phyloP scores from a whole-genome alignment of 2,113 vertebrate species.

The Lepisosteus osseus region DNA sequence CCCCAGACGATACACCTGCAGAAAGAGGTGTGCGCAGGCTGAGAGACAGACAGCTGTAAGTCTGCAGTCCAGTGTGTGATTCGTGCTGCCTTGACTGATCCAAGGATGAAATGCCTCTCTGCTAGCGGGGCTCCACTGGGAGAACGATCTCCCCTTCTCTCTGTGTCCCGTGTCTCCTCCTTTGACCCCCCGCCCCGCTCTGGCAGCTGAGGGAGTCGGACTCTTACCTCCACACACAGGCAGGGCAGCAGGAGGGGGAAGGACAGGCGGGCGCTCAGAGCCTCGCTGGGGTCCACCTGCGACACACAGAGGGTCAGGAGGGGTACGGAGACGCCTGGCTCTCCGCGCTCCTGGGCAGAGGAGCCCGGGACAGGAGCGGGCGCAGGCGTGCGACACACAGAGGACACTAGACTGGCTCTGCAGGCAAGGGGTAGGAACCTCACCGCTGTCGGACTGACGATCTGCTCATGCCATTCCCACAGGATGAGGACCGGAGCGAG shows the following conservation, averaged over 20 bases:
- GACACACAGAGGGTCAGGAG: conserved; percentile 3
- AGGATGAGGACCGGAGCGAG: not conserved
- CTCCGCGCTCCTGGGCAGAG: not conserved
- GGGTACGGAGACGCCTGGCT: not conserved
- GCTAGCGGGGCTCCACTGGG: too few species aligned
- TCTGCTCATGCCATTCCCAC: too few species aligned
- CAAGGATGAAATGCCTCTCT: too few species aligned
- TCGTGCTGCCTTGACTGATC: too few species aligned
- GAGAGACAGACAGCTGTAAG: not conserved
- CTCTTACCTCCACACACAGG: conserved; percentile 60
- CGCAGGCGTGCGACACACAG: too few species aligned
- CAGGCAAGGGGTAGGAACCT: too few species aligned
- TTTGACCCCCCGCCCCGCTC: not conserved
- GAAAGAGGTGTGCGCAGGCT: not conserved
- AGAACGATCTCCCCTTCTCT: too few species aligned
- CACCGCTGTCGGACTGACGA: too few species aligned
- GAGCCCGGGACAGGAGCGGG: not conserved
- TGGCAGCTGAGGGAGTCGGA: too few species aligned
- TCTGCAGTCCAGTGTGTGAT: too few species aligned
- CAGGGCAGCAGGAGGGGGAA: conserved; percentile 60
- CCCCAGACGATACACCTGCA: conserved; percentile 49
- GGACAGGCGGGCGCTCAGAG: conserved; percentile 38
- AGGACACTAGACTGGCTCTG: too few species aligned
- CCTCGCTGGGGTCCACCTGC: conserved; percentile 41
- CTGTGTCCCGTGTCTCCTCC: not conserved